Evolutionary conservation across 2,888 invertebrate genomes (phyloP).

Genomic region (Gari tellinella): DNA sequence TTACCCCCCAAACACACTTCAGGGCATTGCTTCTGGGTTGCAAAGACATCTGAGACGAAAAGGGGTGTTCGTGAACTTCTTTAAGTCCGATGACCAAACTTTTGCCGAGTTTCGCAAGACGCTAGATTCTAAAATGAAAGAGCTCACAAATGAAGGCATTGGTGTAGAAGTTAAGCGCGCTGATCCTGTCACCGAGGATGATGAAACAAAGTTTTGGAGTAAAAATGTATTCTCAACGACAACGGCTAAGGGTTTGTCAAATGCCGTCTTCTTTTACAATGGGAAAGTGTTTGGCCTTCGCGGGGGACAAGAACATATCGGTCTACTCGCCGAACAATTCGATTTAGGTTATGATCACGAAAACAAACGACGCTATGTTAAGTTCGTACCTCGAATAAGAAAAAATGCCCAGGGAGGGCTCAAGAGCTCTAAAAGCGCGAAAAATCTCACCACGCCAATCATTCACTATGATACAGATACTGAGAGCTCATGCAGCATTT

Average conservation of each 20-base stretch:
- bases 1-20: constrained; percentile 19
- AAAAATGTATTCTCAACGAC: background rate
- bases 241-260: background rate
- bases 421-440: background rate
- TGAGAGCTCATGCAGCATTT: too few species aligned
- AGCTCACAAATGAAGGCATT: background rate
- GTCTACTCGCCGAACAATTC: constrained; percentile 4
- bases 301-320: constrained; percentile 8
- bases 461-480: too few species aligned
- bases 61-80: background rate
- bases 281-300: constrained; percentile 17
- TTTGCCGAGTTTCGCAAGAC: background rate
- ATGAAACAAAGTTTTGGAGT: background rate
- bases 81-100: background rate
- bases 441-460: too few species aligned
- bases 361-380: background rate
- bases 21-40: constrained; percentile 3
- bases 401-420: constrained; percentile 14
- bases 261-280: constrained; percentile 24
- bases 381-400: constrained; percentile 4
- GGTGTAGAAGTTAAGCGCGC: background rate
- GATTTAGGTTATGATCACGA: background rate
- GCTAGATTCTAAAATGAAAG: constrained; percentile 17
- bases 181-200: constrained; percentile 11
- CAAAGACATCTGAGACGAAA: constrained; percentile 1